Evolutionary conservation across 2,113 vertebrate species (phyloP).

Genomic region (Coturnix japonica): DNA sequence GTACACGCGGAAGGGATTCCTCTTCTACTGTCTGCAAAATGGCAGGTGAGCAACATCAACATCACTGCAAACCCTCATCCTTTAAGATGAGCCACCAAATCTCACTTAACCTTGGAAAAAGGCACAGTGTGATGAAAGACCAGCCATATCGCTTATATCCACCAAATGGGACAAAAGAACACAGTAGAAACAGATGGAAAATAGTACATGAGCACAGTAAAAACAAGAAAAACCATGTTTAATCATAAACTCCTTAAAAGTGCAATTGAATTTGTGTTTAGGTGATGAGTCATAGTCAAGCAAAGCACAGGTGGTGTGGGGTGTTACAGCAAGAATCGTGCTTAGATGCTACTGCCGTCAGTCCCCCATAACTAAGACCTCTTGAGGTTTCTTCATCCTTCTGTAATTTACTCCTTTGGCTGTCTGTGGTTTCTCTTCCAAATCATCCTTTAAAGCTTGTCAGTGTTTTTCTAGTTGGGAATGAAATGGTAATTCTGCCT

Average conservation of each 20-base stretch:
- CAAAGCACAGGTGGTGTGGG: not conserved
- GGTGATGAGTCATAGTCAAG: not conserved
- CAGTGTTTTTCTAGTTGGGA: constrained; percentile 21
- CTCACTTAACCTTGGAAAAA: not conserved
- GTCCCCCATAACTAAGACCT: not conserved
- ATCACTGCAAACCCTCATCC: constrained; percentile 16
- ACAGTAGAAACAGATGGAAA: not conserved
- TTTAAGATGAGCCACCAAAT: constrained; percentile 12
- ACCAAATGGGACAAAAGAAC: not conserved
- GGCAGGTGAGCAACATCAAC: constrained; percentile 61
- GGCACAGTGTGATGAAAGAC: not conserved
- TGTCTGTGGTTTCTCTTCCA: constrained; percentile 47
- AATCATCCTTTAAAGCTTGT: constrained; percentile 25
- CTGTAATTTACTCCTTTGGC: constrained; percentile 17
- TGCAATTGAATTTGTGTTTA: not conserved
- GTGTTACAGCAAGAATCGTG: not conserved
- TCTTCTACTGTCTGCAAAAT: constrained; percentile 71
- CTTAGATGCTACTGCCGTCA: not conserved
- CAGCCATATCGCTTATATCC: not conserved
- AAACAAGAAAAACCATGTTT: not conserved
- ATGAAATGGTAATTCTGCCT: constrained; percentile 33
- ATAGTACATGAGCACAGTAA: not conserved
- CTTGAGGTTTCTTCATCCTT: not conserved
- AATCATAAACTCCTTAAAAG: not conserved
- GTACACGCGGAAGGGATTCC: constrained; percentile 40